Percentiles rank a stretch among this genome's conserved stretches.
Conservation (phyloP, 2,888 invertebrate genomes). For the Apamea sordens region DNA sequence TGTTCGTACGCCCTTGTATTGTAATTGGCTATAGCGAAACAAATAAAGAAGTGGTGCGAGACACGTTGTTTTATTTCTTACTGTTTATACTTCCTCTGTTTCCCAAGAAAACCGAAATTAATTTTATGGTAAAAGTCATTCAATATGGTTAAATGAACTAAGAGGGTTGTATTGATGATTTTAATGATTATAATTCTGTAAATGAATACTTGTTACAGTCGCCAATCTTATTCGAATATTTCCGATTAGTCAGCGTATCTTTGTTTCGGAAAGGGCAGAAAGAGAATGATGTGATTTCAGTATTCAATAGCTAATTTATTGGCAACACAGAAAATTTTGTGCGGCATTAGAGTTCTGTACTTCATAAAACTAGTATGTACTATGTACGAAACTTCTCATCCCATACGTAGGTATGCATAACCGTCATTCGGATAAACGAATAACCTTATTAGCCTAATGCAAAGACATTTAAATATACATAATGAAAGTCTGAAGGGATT, state of each 20-base stretch:
- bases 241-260: too few relatives aligned
- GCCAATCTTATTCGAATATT: too few relatives aligned
- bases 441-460: too few relatives aligned
- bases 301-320: background rate
- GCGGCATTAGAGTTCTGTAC: background rate
- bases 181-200: too few relatives aligned
- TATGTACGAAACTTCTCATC: background rate
- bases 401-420: background rate
- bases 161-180: too few relatives aligned
- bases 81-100: too few relatives aligned
- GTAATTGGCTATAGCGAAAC: conserved; percentile 65
- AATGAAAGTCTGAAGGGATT: background rate
- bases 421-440: background rate
- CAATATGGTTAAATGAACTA: too few relatives aligned
- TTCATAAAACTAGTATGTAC: background rate
- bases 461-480: background rate
- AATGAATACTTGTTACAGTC: too few relatives aligned
- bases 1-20: conserved; percentile 64
- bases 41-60: conserved; percentile 64
- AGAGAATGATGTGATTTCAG: background rate
- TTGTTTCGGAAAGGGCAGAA: background rate
- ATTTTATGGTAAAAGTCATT: too few relatives aligned
- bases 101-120: too few relatives aligned
- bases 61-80: conserved; percentile 25
- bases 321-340: background rate